Evolutionary conservation across 2,888 invertebrate species (phyloP).

Genomic region (Therioaphis trifolii): DNA sequence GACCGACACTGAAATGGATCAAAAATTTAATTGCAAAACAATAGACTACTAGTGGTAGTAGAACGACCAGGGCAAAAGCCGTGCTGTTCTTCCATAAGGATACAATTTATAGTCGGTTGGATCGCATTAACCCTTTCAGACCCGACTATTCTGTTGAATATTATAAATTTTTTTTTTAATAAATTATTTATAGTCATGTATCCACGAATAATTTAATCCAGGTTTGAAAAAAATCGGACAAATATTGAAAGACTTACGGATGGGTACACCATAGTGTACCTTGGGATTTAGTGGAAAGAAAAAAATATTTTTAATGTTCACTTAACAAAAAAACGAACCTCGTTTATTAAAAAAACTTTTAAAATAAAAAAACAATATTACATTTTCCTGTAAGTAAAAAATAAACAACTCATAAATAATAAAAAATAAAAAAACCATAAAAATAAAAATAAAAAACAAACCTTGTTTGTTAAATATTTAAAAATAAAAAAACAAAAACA

Average conservation of each 20-base stretch:
- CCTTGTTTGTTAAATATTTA: neutral
- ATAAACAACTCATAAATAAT: neutral
- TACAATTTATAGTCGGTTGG: no score
- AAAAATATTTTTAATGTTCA: neutral
- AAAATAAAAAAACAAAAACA: neutral
- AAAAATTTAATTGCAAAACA: no score
- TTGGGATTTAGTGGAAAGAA: slow-evolving; percentile 12
- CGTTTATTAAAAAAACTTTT: neutral
- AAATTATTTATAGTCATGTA: neutral
- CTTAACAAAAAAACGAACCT: neutral
- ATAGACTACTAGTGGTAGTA: no score
- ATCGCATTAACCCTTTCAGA: neutral
- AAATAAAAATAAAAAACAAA: neutral
- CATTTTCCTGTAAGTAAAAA: neutral
- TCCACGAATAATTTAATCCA: neutral
- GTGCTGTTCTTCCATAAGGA: no score
- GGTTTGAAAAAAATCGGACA: slow-evolving; percentile 6
- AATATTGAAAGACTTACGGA: slow-evolving; percentile 36
- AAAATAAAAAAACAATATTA: neutral
- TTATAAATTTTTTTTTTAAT: neutral
- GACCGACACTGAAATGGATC: no score
- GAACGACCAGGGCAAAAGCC: no score
- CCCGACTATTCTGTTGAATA: neutral
- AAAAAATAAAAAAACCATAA: neutral
- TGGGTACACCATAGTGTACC: slow-evolving; percentile 19